Base-by-base conservation (phyloP, 2,888 invertebrate species). In the Thymelicus sylvestris region DNA sequence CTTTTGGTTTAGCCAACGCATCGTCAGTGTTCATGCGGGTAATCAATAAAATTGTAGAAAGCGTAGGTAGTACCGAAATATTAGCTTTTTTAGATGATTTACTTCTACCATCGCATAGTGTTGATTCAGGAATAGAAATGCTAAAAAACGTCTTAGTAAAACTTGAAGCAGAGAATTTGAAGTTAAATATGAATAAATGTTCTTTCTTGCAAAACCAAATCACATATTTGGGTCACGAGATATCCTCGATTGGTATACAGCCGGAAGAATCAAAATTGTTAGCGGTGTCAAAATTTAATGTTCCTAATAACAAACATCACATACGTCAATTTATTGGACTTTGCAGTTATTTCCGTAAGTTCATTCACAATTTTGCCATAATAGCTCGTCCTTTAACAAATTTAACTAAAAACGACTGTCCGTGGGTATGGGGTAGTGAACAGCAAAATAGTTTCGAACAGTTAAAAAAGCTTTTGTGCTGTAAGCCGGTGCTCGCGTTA, bases 1-100 rank as follows among this genome's bases (percentile, higher is more conserved):
- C 77, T 6, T 79, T 79, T 60, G 79, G 77, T 24, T 60, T 78
- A n/a, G 76, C 76, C 1, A 79, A 79, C 68, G 74, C 79, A 10
- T 74, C 74, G 0, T 71, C 78, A 0, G 78, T 78, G 7, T 79
- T 78, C 62, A 73, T 73, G 74, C 72, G 79, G 0, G 6, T 76
- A 0, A 72, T 74, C 0, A 66, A 74, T 7, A 77, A 77, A 69
- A 55, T 77, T 1, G 64, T 76, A 6, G 59, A 72, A n/a, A 73
- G 70, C 0, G 31, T 72, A 13, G 15, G 61, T 15, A 57, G 65
- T n/a, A n/a, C 38, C 8, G 64, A 65, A 19, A 60, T 55, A 38
- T 67, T 62, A 19, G 57, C 31, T 55, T 77, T 76, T 48, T 38
- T 76, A 10, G 76, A 76, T 48, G 76, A 78, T 62, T 4, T 57